Percentiles rank a stretch among this genome's conserved stretches.
Conservation (phyloP, 2,113 vertebrate genomes). For the Phodopus roborovskii region DNA sequence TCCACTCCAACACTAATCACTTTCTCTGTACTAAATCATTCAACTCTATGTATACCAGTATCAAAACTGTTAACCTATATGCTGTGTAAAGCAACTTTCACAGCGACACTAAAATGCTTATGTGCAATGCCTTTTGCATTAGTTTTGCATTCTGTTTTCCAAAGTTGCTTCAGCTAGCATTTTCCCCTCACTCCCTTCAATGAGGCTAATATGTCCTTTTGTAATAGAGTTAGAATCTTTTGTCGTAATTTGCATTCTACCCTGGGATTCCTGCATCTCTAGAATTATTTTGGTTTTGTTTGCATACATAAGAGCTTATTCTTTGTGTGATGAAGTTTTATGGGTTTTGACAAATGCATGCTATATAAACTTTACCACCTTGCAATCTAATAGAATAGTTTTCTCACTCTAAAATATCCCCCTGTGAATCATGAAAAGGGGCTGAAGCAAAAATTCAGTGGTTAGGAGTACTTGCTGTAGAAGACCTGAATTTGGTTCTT, state of each 20-base stretch:
- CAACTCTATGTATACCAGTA: neutral
- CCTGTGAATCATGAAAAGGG: neutral
- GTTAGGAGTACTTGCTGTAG: neutral
- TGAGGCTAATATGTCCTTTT: slow-evolving; percentile 2
- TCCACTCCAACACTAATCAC: neutral
- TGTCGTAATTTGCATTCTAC: neutral
- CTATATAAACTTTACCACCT: neutral
- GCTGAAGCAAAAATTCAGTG: neutral
- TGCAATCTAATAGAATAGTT: neutral
- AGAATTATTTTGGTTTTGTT: slow-evolving; percentile 21
- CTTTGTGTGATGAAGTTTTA: neutral
- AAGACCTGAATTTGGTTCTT: neutral
- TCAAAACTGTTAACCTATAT: neutral
- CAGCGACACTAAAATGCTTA: neutral
- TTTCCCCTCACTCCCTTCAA: neutral
- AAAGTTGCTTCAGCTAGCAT: neutral
- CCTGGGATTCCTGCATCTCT: neutral
- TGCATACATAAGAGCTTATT: slow-evolving; percentile 15
- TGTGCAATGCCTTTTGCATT: neutral
- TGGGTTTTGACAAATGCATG: slow-evolving; percentile 12
- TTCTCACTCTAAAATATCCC: neutral
- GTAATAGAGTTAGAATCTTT: neutral
- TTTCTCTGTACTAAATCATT: neutral
- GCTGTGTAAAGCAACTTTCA: neutral
- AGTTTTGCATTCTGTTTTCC: neutral